Conservation (phyloP, 1,140 invertebrate species). For the Bombyx mandarina region DNA sequence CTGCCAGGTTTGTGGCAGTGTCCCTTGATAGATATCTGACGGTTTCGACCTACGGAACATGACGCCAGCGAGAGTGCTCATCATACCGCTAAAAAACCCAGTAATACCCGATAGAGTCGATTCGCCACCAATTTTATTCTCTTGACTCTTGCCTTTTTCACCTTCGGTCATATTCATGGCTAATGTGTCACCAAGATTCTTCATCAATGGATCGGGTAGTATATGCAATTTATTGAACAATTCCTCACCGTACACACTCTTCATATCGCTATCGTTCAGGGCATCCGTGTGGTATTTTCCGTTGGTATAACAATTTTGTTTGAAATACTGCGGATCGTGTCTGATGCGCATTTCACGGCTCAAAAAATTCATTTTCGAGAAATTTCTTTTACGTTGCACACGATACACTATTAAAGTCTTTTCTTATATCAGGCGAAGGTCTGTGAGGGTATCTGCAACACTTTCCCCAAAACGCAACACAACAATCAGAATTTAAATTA, state of each 20-base stretch:
- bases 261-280: constrained; percentile 33
- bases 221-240: constrained; percentile 37
- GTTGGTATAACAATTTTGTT: constrained; percentile 29
- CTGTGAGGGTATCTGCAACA: constrained; percentile 31
- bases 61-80: constrained; percentile 32
- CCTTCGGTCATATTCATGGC: constrained; percentile 22
- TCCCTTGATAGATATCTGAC: constrained; percentile 23
- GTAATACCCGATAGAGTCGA: constrained; percentile 28
- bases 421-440: constrained; percentile 35
- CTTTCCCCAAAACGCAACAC: constrained; percentile 21
- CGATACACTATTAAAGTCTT: constrained; percentile 14
- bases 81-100: constrained; percentile 39
- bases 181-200: constrained; percentile 50
- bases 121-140: constrained; percentile 14
- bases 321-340: constrained; percentile 25
- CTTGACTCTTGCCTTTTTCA: constrained; percentile 15
- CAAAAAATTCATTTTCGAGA: constrained; percentile 37
- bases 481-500: constrained; percentile 12
- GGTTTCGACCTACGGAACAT: constrained; percentile 37
- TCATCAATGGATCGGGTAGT: constrained; percentile 46
- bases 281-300: constrained; percentile 38
- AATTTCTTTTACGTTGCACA: constrained; percentile 25
- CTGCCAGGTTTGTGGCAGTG: constrained; percentile 31
- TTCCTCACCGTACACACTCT: constrained; percentile 26
- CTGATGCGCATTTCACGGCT: constrained; percentile 34